These are phyloP conservation scores for Lagria hirta DNA, from an alignment of 2,888 invertebrate species.

Conservation along the genomic window DNA sequence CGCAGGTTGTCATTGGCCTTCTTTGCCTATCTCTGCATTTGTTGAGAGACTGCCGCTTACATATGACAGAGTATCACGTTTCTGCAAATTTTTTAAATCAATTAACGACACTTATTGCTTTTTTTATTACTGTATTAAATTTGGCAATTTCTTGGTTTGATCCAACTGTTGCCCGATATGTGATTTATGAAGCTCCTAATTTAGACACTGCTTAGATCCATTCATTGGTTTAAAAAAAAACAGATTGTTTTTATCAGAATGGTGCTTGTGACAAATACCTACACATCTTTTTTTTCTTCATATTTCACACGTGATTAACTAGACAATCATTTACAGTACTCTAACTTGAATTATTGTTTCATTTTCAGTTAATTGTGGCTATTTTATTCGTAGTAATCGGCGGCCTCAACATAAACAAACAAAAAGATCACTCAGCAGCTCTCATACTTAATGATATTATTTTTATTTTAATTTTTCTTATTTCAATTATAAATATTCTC, in stretches of 20 bases:
- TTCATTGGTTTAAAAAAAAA: no score
- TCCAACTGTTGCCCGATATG: conserved; percentile 65
- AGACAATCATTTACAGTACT: no score
- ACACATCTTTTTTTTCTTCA: no score
- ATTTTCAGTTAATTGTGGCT: conserved; percentile 77
- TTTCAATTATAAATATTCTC: conserved; percentile 78
- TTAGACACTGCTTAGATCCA: conserved; percentile 21
- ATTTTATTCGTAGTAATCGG: conserved; percentile 81
- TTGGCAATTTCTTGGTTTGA: conserved; percentile 78
- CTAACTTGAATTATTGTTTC: conserved; percentile 12
- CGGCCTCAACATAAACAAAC: conserved; percentile 78
- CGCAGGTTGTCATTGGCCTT: conserved; percentile 72
- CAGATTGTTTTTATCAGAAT: no score
- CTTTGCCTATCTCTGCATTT: conserved; percentile 73
- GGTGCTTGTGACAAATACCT: no score
- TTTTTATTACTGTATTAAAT: conserved; percentile 73
- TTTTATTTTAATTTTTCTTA: conserved; percentile 76
- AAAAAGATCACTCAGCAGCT: conserved; percentile 73
- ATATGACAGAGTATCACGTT: conserved; percentile 66
- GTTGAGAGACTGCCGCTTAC: conserved; percentile 75
- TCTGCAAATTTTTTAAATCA: conserved; percentile 74
- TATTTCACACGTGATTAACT: no score
- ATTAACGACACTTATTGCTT: conserved; percentile 68
- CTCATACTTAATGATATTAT: conserved; percentile 78
- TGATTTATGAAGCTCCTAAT: conserved; percentile 41